Conservation (phyloP, 2,797 vertebrate genomes). For the Acipenser ruthenus region DNA sequence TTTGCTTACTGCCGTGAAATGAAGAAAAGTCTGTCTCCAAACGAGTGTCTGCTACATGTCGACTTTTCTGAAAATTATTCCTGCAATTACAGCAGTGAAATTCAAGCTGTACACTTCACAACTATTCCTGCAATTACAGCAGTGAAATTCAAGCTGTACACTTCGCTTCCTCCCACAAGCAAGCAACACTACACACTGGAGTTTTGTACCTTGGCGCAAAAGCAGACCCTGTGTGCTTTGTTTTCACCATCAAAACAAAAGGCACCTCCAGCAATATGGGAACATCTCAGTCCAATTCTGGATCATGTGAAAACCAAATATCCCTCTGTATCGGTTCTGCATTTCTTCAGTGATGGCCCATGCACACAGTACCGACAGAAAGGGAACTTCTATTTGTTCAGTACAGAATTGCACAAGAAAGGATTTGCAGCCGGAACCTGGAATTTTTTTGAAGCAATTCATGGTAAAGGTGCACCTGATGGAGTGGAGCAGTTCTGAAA, state of each 20-base stretch:
- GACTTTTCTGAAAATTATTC: conserved; percentile 13
- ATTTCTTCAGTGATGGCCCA: conserved; percentile 16
- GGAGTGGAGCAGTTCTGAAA: conserved; percentile 22
- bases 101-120: no score
- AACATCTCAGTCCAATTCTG: conserved; percentile 18
- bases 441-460: conserved; percentile 17
- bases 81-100: background rate
- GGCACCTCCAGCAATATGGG: conserved; percentile 1
- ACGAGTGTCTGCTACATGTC: conserved; percentile 9
- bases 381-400: conserved; percentile 18
- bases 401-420: conserved; percentile 24
- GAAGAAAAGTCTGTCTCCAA: background rate
- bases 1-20: background rate
- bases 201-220: background rate
- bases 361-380: no score
- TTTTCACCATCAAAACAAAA: conserved; percentile 16
- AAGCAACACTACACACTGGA: conserved; percentile 1
- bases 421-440: conserved; percentile 18
- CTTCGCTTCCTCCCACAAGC: background rate
- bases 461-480: conserved; percentile 22
- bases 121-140: no score
- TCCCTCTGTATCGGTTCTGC: conserved; percentile 29
- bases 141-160: no score
- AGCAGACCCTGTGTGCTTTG: conserved; percentile 8
- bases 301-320: conserved; percentile 12